Evolutionary conservation across 2,888 invertebrate species (phyloP).

Genomic region (Harpalus rubripes): DNA sequence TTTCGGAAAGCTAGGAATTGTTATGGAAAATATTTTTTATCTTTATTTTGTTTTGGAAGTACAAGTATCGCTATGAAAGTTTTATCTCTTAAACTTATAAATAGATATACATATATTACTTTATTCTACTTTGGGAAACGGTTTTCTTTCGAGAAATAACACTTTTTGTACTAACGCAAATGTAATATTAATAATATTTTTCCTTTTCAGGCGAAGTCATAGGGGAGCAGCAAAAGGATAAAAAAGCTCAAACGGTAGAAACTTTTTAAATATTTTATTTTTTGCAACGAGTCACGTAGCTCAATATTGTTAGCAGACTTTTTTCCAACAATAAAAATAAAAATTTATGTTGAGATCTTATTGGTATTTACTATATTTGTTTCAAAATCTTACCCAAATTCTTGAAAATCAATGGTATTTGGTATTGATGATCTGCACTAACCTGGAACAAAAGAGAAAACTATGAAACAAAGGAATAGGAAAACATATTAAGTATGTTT

Average conservation of each 20-base stretch:
- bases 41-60: slow-evolving; percentile 42
- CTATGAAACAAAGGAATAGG: too few relatives aligned
- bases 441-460: too few relatives aligned
- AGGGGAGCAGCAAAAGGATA: not conserved
- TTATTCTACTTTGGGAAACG: not conserved
- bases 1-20: slow-evolving; percentile 3
- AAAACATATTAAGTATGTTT: too few relatives aligned
- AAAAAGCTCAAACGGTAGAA: not conserved
- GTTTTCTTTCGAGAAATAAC: not conserved
- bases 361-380: too few relatives aligned
- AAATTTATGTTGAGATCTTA: too few relatives aligned
- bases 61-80: slow-evolving; percentile 15
- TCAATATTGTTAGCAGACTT: not conserved
- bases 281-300: not conserved
- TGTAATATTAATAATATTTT: slow-evolving; percentile 18
- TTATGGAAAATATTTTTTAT: slow-evolving; percentile 40
- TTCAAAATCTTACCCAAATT: too few relatives aligned
- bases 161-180: not conserved
- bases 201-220: slow-evolving; percentile 7
- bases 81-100: slow-evolving; percentile 29
- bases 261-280: not conserved
- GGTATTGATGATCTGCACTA: too few relatives aligned
- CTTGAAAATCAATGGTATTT: too few relatives aligned
- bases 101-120: slow-evolving; percentile 27
- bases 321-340: not conserved